Base-by-base conservation (phyloP, 2,888 invertebrate species). In the Hyposoter dolosus region DNA sequence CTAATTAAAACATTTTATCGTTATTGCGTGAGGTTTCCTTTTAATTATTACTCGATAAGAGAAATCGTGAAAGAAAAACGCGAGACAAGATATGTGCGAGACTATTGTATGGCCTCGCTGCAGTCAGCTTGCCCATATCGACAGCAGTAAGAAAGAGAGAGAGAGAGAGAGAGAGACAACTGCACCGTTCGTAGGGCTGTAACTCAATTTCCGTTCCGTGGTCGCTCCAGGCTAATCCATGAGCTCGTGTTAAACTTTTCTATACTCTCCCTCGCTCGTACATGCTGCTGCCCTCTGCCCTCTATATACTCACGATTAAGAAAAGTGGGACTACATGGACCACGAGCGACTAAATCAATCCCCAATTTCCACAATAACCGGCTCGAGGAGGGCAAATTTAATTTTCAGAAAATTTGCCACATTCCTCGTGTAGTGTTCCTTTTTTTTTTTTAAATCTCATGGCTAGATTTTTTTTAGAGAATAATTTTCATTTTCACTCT, bases 131-230 rank as follows among this genome's bases (percentile, higher is more conserved):
- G 35, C n/a, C 4, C 50, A 12, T 10, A 12, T 17, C 35, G 71
- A 32, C 40, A 17, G 60, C 17, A 17, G 47, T 15, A 17, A 75
- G 32, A 28, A 43, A 76, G 66, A 56, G 75, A 80, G 40, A 56
- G 60, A 71, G 35, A 77, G 45, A 32, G 50, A 74, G 19, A 19
- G 32, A 56, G 32, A 17, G 47, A 47, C 3, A 72, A 74, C 45
- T 74, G 53, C 76, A 66, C 45, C 74, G 68, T 82, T 79, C 80
- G 84, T 60, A 23, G 76, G 77, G 82, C 84, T 74, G 80, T 87
- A 84, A 87, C 82, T 87, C 87, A 84, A 87, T 86, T 84, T 86
- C 78, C 81, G 83, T 82, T 82, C 45, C 82, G 82, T 84, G 78
- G 78, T 74, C 78, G 86, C 74, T 79, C 75, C 60, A 69, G 79